These are phyloP conservation scores for Zaprionus ghesquierei DNA, from an alignment of 1,140 invertebrate genomes.

Conservation along the genomic window DNA sequence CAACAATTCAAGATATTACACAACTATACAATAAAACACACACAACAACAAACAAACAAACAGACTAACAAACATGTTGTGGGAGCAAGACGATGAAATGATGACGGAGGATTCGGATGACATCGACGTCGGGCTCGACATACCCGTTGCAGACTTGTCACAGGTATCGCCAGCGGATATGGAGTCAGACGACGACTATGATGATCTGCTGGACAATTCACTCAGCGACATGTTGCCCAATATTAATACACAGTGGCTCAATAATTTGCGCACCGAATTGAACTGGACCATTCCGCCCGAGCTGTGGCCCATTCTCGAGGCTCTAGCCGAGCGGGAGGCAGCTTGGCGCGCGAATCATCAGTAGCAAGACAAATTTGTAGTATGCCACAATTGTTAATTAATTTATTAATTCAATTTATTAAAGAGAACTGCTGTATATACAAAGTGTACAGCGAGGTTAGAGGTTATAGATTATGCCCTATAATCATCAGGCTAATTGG, in stretches of 20 bases:
- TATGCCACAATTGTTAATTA: background rate
- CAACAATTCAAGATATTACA: no score
- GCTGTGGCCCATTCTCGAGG: background rate
- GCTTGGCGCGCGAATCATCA: background rate
- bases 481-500: background rate
- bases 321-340: background rate
- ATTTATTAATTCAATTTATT: no score
- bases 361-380: background rate
- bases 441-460: background rate
- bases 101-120: background rate
- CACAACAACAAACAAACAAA: no score
- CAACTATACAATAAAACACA: background rate
- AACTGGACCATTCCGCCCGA: background rate
- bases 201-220: background rate
- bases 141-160: background rate
- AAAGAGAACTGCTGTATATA: background rate
- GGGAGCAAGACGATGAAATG: background rate
- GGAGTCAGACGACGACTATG: background rate
- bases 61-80: background rate
- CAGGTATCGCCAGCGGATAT: background rate
- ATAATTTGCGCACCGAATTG: background rate
- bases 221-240: background rate
- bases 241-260: background rate
- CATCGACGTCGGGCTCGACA: background rate
- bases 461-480: no score